These are phyloP conservation scores for Drosophila mayri DNA, from an alignment of 1,140 invertebrate species.

Conservation along the genomic window DNA sequence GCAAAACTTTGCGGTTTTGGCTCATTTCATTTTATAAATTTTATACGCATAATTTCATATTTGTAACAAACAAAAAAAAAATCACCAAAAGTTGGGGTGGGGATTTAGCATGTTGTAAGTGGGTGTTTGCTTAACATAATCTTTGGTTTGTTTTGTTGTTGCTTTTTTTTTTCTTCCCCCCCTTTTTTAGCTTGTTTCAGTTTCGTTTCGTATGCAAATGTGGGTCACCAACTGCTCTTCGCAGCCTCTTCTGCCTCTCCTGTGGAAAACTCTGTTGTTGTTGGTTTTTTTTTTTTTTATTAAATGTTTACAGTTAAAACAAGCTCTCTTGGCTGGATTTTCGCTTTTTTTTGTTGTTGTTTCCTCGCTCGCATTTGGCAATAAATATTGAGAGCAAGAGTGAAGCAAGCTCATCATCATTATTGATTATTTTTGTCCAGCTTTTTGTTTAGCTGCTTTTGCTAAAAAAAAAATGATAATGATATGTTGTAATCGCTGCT, in stretches of 20 bases:
- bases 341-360: conserved; percentile 9
- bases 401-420: conserved; percentile 54
- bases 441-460: conserved; percentile 36
- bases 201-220: conserved; percentile 57
- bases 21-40: conserved; percentile 74
- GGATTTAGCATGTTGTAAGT: conserved; percentile 68
- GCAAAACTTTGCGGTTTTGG: conserved; percentile 66
- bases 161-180: conserved; percentile 19
- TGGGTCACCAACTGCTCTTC: conserved; percentile 59
- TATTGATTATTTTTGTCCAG: conserved; percentile 50
- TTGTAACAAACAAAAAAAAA: conserved; percentile 73
- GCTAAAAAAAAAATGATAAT: conserved; percentile 42
- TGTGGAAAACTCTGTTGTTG: conserved; percentile 15
- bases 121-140: conserved; percentile 70
- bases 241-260: conserved; percentile 12
- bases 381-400: conserved; percentile 57
- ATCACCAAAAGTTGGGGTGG: conserved; percentile 28
- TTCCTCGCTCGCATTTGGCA: conserved; percentile 34
- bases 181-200: conserved; percentile 45
- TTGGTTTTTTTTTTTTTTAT: conserved; percentile 5
- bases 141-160: background rate
- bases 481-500: conserved; percentile 69
- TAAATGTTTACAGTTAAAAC: conserved; percentile 74
- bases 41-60: conserved; percentile 83
- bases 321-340: conserved; percentile 27